These are phyloP conservation scores for Salvelinus sp. DNA, from an alignment of 2,113 vertebrate genomes.

Conservation along the genomic window DNA sequence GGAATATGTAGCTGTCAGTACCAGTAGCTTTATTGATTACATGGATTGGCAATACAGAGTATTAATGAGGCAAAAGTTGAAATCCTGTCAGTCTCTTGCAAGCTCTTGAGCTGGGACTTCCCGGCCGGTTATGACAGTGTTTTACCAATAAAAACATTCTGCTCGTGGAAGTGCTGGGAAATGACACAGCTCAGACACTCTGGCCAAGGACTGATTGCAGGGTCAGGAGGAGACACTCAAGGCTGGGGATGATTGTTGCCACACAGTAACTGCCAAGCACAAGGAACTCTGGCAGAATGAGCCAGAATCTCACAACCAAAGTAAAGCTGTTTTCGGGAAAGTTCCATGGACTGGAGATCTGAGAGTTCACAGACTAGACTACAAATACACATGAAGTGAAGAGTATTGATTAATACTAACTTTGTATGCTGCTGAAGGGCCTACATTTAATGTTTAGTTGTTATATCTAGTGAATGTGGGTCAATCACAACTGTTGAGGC, in stretches of 20 bases:
- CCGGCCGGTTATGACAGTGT: not conserved
- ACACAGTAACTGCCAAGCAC: too few relatives aligned
- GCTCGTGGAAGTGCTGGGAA: conserved; percentile 21
- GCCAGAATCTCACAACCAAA: not conserved
- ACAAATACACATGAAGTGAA: conserved; percentile 3
- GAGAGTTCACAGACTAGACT: not conserved
- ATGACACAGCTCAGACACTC: not conserved
- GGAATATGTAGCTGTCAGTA: too few relatives aligned
- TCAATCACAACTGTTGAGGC: not conserved
- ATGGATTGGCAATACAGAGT: not conserved
- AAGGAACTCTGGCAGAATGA: too few relatives aligned
- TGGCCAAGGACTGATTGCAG: conserved; percentile 16
- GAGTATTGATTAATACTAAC: not conserved
- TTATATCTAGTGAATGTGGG: conserved; percentile 11
- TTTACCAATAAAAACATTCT: conserved; percentile 26
- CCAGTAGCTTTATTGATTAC: too few relatives aligned
- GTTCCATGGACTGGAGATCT: not conserved
- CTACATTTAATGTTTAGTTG: not conserved
- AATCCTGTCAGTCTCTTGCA: not conserved
- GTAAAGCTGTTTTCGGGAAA: not conserved
- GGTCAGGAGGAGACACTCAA: not conserved
- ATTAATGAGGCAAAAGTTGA: not conserved
- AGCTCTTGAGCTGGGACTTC: not conserved
- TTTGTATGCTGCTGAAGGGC: not conserved
- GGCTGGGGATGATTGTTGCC: not conserved